phyloP scores from a whole-genome alignment of 2,888 invertebrate genomes.

The Drosophila parthenogenetica region DNA sequence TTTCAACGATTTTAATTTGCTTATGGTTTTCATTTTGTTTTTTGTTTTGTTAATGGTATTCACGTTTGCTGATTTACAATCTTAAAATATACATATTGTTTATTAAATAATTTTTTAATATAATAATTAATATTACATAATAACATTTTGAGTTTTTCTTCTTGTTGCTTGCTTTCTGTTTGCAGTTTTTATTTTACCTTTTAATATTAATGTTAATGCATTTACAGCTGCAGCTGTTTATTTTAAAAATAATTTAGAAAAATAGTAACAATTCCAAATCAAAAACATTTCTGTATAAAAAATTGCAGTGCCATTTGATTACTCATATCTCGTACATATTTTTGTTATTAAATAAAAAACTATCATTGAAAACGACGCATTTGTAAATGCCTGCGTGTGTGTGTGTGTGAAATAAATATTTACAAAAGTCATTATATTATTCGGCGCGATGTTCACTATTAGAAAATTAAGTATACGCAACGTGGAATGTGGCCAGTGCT shows the following conservation, averaged over 20 bases:
- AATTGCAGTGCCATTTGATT: constrained; percentile 62
- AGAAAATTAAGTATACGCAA: constrained; percentile 51
- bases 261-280: constrained; percentile 66
- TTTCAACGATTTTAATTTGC: constrained; percentile 58
- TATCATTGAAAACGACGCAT: constrained; percentile 35
- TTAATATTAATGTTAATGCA: constrained; percentile 49
- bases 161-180: constrained; percentile 22
- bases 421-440: constrained; percentile 64
- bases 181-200: constrained; percentile 7
- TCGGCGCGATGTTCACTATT: constrained; percentile 22
- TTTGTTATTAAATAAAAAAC: constrained; percentile 32
- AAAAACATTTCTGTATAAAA: constrained; percentile 63
- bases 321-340: constrained; percentile 13
- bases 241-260: constrained; percentile 65
- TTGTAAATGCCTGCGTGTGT: constrained; percentile 14
- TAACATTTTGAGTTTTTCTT: constrained; percentile 57
- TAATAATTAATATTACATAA: constrained; percentile 76
- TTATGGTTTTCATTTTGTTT: constrained; percentile 31
- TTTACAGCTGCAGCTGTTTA: constrained; percentile 49
- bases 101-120: constrained; percentile 69
- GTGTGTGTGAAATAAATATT: constrained; percentile 68
- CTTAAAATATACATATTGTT: constrained; percentile 73
- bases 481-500: constrained; percentile 55
- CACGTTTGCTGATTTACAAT: constrained; percentile 70
- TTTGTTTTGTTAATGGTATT: constrained; percentile 48